These are phyloP conservation scores for Solen grandis DNA, from an alignment of 1,140 invertebrate species.

Conservation along the genomic window DNA sequence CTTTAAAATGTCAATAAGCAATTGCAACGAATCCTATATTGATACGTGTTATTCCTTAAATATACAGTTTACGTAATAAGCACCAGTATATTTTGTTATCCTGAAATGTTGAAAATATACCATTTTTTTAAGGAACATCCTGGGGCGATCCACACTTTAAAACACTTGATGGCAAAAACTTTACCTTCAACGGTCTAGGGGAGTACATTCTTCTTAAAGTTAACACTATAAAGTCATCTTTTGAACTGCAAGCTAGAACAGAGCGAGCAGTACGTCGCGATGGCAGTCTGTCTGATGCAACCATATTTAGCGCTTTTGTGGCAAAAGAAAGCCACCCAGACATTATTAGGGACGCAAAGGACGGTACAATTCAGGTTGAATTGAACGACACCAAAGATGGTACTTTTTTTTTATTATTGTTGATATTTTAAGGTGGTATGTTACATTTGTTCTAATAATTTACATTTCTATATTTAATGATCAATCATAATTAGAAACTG, in stretches of 20 bases:
- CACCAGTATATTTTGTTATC: too few relatives aligned
- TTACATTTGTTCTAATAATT: too few relatives aligned
- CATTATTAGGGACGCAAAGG: constrained; percentile 7
- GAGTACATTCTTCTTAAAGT: constrained; percentile 89
- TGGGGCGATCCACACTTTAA: constrained; percentile 94
- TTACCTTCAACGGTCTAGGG: constrained; percentile 97
- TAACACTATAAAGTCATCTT: not conserved
- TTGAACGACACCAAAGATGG: constrained; percentile 3
- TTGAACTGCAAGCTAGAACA: constrained; percentile 34
- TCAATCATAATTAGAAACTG: too few relatives aligned
- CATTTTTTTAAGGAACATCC: constrained; percentile 28
- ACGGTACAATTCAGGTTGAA: constrained; percentile 25
- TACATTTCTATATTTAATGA: too few relatives aligned
- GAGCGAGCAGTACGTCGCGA: constrained; percentile 10
- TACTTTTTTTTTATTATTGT: too few relatives aligned
- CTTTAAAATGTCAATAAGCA: too few relatives aligned
- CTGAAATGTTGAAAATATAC: too few relatives aligned
- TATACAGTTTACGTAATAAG: too few relatives aligned
- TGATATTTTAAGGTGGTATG: too few relatives aligned
- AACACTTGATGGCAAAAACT: constrained; percentile 93
- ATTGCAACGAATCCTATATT: too few relatives aligned
- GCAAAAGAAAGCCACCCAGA: too few relatives aligned
- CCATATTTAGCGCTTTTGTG: constrained; percentile 29
- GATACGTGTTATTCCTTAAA: too few relatives aligned
- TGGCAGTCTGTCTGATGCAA: constrained; percentile 33